These are phyloP conservation scores for Apeltes quadracus DNA, from an alignment of 2,113 vertebrate genomes.

Conservation along the genomic window DNA sequence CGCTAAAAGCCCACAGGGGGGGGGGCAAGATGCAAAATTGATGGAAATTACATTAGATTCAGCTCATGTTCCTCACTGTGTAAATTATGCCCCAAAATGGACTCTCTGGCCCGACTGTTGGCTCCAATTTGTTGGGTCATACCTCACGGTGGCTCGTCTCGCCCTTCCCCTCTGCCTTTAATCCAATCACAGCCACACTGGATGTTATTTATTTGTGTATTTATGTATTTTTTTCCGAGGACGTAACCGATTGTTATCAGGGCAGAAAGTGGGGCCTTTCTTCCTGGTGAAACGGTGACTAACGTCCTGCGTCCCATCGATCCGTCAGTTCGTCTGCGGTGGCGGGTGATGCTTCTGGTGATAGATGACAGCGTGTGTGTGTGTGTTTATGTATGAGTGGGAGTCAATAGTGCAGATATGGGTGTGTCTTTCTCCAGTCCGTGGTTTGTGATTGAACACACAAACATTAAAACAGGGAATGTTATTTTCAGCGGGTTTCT, in stretches of 20 bases:
- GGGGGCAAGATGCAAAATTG: constrained; percentile 74
- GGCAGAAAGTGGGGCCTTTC: constrained; percentile 65
- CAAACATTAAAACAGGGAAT: not conserved
- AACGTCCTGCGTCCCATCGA: constrained; percentile 73
- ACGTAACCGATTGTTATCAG: constrained; percentile 78
- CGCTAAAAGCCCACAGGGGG: constrained; percentile 66
- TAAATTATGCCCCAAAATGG: constrained; percentile 82
- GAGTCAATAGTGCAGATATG: constrained; percentile 35
- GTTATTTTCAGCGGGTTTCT: not conserved
- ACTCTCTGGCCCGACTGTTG: constrained; percentile 76
- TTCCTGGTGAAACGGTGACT: constrained; percentile 80
- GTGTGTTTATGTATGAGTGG: constrained; percentile 2
- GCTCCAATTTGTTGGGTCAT: constrained; percentile 77
- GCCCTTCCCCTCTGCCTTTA: constrained; percentile 74
- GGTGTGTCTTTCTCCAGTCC: not conserved
- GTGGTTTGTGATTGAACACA: not conserved
- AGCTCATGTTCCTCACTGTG: constrained; percentile 76
- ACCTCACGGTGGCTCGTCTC: constrained; percentile 70
- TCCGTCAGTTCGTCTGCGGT: constrained; percentile 67
- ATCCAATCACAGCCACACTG: constrained; percentile 77
- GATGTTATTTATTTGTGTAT: constrained; percentile 84
- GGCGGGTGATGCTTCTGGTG: constrained; percentile 63
- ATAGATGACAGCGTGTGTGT: constrained; percentile 57
- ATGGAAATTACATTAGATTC: constrained; percentile 80
- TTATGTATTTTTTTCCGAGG: constrained; percentile 78